Base-by-base conservation (phyloP, 1,140 invertebrate species). In the Stegodyphus mimosarum region DNA sequence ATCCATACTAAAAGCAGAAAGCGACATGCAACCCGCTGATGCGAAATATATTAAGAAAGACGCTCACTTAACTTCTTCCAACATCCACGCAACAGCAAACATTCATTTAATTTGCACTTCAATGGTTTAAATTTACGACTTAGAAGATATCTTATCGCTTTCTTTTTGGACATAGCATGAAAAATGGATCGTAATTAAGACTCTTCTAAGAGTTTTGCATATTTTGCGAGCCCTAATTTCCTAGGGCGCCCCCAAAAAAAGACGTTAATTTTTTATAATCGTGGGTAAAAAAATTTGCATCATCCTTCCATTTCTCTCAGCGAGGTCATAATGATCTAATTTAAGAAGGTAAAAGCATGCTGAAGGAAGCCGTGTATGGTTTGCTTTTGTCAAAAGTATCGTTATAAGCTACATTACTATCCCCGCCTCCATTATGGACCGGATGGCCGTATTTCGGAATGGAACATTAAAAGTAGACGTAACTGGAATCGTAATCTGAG, bases 61-160 rank as follows among this genome's bases (percentile, higher is more conserved):
- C 9, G 55, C 9, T 60, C 15, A 15, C 55, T 0, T 2, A 10
- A 9, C 55, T 60, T 60, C 15, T 60, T 9, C 55, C 55, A 60
- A 5, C 15, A 60, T 60, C 55, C 55, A 15, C 5, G 11, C 17
- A 52, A 73, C 50, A 73, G 50, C n/a, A 49, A 55, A 17, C 33
- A 52, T 50, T 55, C 71, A 73, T 71, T 80, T 80, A 55, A 80
- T 80, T 80, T 80, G 77, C 77, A 80, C 77, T 80, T 80, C 51
- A 80, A 80, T 80, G 17, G 77, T 49, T 33, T 7, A 7, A 71
- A 60, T 60, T 48, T 53, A 69, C n/a, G 76, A 69, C 64, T 15
- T 6, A 7, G 18, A 67, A 78, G 49, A 51, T 64, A 51, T 66
- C 63, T 17, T 73, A 73, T 55, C 66, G 51, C 51, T 80, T 18